A percentile compares a stretch with the other conserved stretches of the same genome.
Conservation (phyloP, 2,113 vertebrate species). For the Casuarius casuarius region DNA sequence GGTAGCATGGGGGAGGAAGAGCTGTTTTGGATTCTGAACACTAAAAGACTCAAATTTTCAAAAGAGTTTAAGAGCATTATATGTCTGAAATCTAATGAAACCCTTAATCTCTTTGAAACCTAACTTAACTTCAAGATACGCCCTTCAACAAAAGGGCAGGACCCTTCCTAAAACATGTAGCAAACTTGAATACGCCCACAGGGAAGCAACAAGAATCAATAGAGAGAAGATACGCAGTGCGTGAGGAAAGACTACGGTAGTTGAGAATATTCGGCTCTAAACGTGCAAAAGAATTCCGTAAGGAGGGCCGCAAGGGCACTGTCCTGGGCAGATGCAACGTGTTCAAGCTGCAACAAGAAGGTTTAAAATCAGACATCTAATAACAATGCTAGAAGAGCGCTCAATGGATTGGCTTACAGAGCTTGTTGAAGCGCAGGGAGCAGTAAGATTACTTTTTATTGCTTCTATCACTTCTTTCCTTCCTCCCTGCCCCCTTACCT, state of each 20-base stretch:
- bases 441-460: background rate
- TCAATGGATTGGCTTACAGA: background rate
- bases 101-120: background rate
- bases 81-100: background rate
- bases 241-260: background rate
- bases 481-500: rapidly evolving
- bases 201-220: background rate
- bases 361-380: background rate
- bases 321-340: background rate
- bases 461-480: background rate
- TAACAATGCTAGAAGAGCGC: background rate
- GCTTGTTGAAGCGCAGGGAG: background rate
- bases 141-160: background rate
- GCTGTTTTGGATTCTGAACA: background rate
- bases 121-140: background rate
- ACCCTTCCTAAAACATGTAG: background rate
- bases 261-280: background rate
- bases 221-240: background rate
- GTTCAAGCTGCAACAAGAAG: background rate
- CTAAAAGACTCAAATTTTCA: background rate
- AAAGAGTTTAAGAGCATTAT: background rate
- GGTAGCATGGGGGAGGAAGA: background rate
- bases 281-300: background rate
- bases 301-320: background rate
- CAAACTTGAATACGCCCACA: background rate